Conservation (phyloP, 1,140 invertebrate species). For the Scaptomyza hsui region DNA sequence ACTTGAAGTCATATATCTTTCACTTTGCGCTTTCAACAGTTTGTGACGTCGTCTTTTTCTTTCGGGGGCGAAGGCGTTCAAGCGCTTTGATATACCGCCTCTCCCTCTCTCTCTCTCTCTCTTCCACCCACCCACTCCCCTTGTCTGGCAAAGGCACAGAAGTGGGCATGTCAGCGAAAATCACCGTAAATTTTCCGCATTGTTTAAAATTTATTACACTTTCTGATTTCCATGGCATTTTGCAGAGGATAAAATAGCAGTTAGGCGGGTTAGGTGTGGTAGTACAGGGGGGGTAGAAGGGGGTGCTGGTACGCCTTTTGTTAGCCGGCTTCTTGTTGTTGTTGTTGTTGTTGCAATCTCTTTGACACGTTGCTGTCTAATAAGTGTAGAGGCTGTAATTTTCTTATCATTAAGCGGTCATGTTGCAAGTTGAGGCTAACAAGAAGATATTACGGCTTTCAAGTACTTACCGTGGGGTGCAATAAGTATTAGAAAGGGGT, state of each 20-base stretch:
- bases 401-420: conserved; percentile 69
- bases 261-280: neutral
- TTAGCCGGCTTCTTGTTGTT: conserved; percentile 40
- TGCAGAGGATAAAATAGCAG: conserved; percentile 10
- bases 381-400: conserved; percentile 78
- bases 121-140: neutral
- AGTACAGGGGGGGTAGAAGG: neutral
- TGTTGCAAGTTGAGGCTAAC: conserved; percentile 34
- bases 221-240: conserved; percentile 67
- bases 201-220: conserved; percentile 82
- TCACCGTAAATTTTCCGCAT: conserved; percentile 82
- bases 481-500: conserved; percentile 28
- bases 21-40: conserved; percentile 81
- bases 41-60: conserved; percentile 73
- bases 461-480: conserved; percentile 3
- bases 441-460: conserved; percentile 41
- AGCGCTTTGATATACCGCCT: conserved; percentile 78
- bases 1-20: conserved; percentile 82
- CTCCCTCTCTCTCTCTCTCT: conserved; percentile 2
- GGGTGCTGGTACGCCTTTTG: conserved; percentile 59
- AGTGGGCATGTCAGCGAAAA: conserved; percentile 82
- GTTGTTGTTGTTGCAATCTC: conserved; percentile 50
- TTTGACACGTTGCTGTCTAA: conserved; percentile 75
- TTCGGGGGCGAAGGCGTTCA: conserved; percentile 53
- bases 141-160: conserved; percentile 66